phyloP scores from a whole-genome alignment of 1,140 invertebrate species.

The Pseudoatta argentina region DNA sequence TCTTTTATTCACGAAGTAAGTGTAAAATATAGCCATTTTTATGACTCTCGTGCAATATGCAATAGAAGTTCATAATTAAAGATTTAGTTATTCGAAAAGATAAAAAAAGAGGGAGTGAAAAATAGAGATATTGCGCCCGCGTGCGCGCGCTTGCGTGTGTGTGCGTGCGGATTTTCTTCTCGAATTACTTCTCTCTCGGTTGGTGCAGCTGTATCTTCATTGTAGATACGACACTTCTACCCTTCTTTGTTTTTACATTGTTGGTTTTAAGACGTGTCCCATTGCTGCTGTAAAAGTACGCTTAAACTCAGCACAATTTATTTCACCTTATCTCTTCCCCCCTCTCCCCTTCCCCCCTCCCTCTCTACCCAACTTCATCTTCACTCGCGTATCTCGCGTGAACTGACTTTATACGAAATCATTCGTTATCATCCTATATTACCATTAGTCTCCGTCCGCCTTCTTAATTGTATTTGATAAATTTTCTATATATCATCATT shows the following conservation, averaged over 20 bases:
- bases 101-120: neutral
- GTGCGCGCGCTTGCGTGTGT: neutral
- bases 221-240: neutral
- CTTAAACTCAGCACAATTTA: constrained; percentile 78
- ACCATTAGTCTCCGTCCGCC: neutral
- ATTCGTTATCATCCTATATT: neutral
- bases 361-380: neutral
- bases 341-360: neutral
- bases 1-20: neutral
- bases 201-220: constrained; percentile 28
- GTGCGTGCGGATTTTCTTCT: constrained; percentile 1
- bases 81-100: neutral
- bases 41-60: neutral
- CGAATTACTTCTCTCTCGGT: constrained; percentile 27
- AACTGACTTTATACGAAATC: constrained; percentile 36
- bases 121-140: too few relatives aligned
- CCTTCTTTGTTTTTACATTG: constrained; percentile 59
- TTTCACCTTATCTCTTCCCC: constrained; percentile 59
- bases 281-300: constrained; percentile 64
- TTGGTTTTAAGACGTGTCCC: constrained; percentile 63
- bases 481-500: neutral
- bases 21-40: constrained; percentile 11
- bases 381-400: constrained; percentile 6
- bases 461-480: neutral
- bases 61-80: constrained; percentile 46